A percentile compares a stretch with the other conserved stretches of the same genome.
phyloP scores from a whole-genome alignment of 1,140 invertebrate genomes.

The Aethina tumida region DNA sequence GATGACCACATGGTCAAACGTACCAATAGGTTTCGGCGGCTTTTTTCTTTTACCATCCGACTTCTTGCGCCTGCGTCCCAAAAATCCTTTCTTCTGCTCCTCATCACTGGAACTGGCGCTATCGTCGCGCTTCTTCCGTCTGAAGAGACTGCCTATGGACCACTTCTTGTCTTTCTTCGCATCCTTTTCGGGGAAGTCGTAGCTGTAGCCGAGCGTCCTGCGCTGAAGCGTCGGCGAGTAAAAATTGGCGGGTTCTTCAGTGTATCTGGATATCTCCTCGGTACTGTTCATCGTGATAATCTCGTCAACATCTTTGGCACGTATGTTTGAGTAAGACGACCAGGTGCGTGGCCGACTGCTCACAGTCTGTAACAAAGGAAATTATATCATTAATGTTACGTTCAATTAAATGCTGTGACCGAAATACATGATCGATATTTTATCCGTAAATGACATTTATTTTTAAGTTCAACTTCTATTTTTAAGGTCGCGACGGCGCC shows the following conservation, averaged over 20 bases:
- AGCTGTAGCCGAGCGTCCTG: constrained; percentile 23
- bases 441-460: too few species aligned
- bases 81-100: constrained; percentile 36
- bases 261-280: constrained; percentile 26
- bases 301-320: constrained; percentile 23
- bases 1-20: constrained; percentile 31
- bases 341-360: constrained; percentile 28
- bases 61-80: constrained; percentile 38
- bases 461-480: too few species aligned
- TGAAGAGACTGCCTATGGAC: constrained; percentile 60
- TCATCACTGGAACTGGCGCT: constrained; percentile 51
- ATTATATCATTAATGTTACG: constrained; percentile 5
- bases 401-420: too few species aligned
- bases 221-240: constrained; percentile 23
- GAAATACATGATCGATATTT: too few species aligned
- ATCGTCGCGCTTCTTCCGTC: constrained; percentile 54
- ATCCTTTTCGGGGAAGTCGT: constrained; percentile 31
- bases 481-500: too few species aligned
- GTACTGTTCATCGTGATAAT: constrained; percentile 28
- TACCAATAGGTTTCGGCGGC: constrained; percentile 19
- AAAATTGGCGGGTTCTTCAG: constrained; percentile 14
- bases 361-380: constrained; percentile 30
- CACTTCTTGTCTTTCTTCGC: constrained; percentile 53
- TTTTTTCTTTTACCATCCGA: constrained; percentile 37
- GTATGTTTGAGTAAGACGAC: constrained; percentile 31